phyloP scores from a whole-genome alignment of 1,140 invertebrate genomes.

The Bombyx mandarina region DNA sequence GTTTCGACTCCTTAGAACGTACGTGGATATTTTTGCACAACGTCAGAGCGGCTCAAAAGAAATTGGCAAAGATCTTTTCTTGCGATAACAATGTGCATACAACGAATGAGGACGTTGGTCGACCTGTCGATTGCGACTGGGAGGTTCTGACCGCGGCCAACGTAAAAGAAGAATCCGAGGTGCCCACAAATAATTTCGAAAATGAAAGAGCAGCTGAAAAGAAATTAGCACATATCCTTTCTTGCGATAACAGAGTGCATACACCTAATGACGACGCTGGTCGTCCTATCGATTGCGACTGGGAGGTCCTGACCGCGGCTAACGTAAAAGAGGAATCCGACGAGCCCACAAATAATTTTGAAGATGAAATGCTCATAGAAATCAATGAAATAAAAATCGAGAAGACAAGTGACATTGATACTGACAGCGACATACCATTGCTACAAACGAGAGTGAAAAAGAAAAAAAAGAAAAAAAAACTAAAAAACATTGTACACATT shows the following conservation, averaged over 20 bases:
- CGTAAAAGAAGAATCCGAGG: constrained; percentile 40
- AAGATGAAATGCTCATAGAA: constrained; percentile 18
- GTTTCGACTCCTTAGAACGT: constrained; percentile 53
- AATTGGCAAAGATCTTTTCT: no score
- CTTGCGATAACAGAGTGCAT: no score
- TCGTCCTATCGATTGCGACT: constrained; percentile 43
- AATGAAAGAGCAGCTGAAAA: constrained; percentile 3
- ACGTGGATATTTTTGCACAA: constrained; percentile 55
- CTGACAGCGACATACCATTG: constrained; percentile 22
- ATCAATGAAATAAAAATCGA: constrained; percentile 25
- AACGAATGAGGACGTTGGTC: constrained; percentile 14
- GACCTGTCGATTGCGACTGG: constrained; percentile 47
- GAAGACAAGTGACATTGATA: constrained; percentile 16
- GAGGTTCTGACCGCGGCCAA: constrained; percentile 26
- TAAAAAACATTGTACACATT: constrained; percentile 9
- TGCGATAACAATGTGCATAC: no score
- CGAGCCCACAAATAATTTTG: constrained; percentile 7
- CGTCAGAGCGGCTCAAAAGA: constrained; percentile 36
- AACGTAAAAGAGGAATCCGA: constrained; percentile 48
- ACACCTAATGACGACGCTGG: constrained; percentile 9
- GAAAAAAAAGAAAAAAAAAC: constrained; percentile 35
- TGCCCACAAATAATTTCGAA: constrained; percentile 7
- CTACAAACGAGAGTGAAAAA: constrained; percentile 12
- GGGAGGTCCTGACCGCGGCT: constrained; percentile 23
- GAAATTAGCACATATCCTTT: no score